Evolutionary conservation across 1,140 invertebrate genomes (phyloP).

Genomic region (Heliconius melpomene): DNA sequence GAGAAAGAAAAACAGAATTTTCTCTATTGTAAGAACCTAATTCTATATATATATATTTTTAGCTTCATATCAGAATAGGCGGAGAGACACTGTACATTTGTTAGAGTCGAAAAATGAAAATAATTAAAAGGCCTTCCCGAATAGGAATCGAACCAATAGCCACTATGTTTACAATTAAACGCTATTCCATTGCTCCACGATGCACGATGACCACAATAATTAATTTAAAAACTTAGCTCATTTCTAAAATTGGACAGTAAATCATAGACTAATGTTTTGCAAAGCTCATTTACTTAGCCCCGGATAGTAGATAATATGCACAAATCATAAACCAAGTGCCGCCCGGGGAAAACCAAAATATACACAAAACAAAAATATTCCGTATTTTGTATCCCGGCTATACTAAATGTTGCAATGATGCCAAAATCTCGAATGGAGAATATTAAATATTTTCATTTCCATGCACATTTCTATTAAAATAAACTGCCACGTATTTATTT

Average conservation of each 20-base stretch:
- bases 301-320: conserved; percentile 33
- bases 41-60: too few relatives aligned
- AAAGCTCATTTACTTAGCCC: conserved; percentile 37
- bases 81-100: too few relatives aligned
- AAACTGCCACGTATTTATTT: conserved; percentile 14
- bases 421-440: conserved; percentile 37
- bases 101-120: too few relatives aligned
- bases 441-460: conserved; percentile 40
- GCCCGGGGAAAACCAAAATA: conserved; percentile 39
- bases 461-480: conserved; percentile 14
- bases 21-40: too few relatives aligned
- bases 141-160: too few relatives aligned
- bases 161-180: too few relatives aligned
- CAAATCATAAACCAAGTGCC: conserved; percentile 36
- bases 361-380: conserved; percentile 36
- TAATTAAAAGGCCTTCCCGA: too few relatives aligned
- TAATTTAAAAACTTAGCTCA: conserved; percentile 4
- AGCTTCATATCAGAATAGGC: too few relatives aligned
- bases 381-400: conserved; percentile 14
- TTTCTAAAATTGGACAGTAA: conserved; percentile 24
- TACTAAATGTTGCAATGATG: conserved; percentile 24
- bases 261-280: conserved; percentile 28
- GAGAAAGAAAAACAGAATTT: too few relatives aligned
- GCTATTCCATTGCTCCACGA: too few relatives aligned
- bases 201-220: not conserved